A percentile compares a stretch with the other conserved stretches of the same genome.
Evolutionary conservation across 1,140 invertebrate genomes (phyloP).

Genomic region (Eumeta japonica): DNA sequence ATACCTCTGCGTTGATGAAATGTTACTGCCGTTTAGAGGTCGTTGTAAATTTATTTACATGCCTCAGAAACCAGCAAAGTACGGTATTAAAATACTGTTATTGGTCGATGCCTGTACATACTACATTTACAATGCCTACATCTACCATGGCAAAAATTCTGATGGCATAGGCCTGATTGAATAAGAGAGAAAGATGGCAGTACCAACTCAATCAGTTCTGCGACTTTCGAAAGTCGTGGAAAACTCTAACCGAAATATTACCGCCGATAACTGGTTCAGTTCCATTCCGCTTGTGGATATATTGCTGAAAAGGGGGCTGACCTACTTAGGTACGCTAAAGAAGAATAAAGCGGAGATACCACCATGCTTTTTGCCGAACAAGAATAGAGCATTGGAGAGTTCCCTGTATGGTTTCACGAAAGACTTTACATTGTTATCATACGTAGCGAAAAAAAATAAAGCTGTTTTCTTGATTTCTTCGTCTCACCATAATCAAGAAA

Average conservation of each 20-base stretch:
- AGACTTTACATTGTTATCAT: constrained; percentile 12
- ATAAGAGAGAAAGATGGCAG: no score
- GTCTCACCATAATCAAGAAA: constrained; percentile 9
- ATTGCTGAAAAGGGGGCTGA: constrained; percentile 19
- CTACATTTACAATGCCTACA: no score
- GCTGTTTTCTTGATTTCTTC: constrained; percentile 10
- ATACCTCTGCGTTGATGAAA: constrained; percentile 34
- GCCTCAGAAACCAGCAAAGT: constrained; percentile 46
- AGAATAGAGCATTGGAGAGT: background rate
- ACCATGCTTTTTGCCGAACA: constrained; percentile 10
- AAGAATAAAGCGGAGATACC: constrained; percentile 28
- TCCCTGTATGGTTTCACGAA: constrained; percentile 9
- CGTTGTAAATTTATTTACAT: constrained; percentile 42
- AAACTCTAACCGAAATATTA: constrained; percentile 37
- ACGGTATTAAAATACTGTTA: constrained; percentile 34
- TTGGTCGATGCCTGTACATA: constrained; percentile 11
- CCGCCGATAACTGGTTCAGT: no score
- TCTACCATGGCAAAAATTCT: no score
- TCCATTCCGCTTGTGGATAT: constrained; percentile 19
- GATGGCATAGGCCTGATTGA: no score
- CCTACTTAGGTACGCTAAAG: constrained; percentile 21
- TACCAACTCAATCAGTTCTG: no score
- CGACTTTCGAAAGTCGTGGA: no score
- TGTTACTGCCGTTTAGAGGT: constrained; percentile 28
- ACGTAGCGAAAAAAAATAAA: constrained; percentile 11